Conservation (phyloP, 1,140 invertebrate genomes). For the Musca domestica region DNA sequence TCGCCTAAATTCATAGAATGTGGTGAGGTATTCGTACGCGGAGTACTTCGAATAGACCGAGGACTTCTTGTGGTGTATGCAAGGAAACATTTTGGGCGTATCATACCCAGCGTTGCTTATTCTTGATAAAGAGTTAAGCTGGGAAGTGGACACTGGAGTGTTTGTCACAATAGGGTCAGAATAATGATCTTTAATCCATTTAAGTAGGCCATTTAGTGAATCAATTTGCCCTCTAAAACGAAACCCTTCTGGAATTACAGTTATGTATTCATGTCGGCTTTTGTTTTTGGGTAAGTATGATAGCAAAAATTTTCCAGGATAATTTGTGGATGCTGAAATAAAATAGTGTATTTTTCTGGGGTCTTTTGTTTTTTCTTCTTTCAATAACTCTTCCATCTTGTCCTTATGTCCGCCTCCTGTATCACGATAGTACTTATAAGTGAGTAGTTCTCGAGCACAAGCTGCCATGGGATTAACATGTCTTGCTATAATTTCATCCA, state of each 20-base stretch:
- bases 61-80: constrained; percentile 67
- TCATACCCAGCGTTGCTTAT: constrained; percentile 60
- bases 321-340: constrained; percentile 80
- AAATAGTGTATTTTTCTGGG: constrained; percentile 89
- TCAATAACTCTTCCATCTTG: constrained; percentile 82
- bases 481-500: constrained; percentile 98
- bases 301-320: constrained; percentile 92
- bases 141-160: constrained; percentile 70
- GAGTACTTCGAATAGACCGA: constrained; percentile 68
- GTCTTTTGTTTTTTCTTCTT: constrained; percentile 82
- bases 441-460: constrained; percentile 84
- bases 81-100: constrained; percentile 70
- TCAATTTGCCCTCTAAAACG: constrained; percentile 83
- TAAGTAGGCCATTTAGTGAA: constrained; percentile 77
- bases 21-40: constrained; percentile 79
- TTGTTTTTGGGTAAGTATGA: constrained; percentile 87
- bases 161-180: constrained; percentile 78
- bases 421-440: constrained; percentile 87
- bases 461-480: constrained; percentile 95
- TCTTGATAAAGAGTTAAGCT: constrained; percentile 54
- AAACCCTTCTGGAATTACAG: constrained; percentile 89
- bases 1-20: constrained; percentile 85
- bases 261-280: constrained; percentile 87
- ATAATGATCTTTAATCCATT: constrained; percentile 99
- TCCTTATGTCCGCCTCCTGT: constrained; percentile 72